phyloP scores from a whole-genome alignment of 2,888 invertebrate genomes.

The Pyrrhosoma nymphula region DNA sequence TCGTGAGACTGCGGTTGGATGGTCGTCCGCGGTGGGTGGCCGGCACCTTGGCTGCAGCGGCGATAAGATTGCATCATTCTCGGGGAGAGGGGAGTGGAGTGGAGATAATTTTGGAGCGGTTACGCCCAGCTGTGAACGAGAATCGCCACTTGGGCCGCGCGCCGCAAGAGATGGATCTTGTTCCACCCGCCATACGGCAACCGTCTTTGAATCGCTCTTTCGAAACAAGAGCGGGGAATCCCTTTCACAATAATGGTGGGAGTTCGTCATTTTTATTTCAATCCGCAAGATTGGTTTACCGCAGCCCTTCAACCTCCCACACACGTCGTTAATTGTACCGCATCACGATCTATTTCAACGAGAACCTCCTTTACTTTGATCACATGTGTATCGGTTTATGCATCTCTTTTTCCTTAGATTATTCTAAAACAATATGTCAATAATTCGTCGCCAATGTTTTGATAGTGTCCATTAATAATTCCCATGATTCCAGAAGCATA shows the following conservation, averaged over 20 bases:
- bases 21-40: not conserved
- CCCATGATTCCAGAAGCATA: too few relatives aligned
- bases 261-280: not conserved
- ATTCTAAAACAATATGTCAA: too few relatives aligned
- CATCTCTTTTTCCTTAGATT: too few relatives aligned
- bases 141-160: not conserved
- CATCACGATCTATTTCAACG: too few relatives aligned
- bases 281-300: too few relatives aligned
- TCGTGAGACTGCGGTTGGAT: not conserved
- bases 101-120: not conserved
- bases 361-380: too few relatives aligned
- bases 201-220: not conserved
- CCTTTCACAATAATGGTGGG: not conserved
- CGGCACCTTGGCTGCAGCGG: not conserved
- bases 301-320: too few relatives aligned
- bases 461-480: too few relatives aligned
- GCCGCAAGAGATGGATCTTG: not conserved
- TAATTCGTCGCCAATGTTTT: too few relatives aligned
- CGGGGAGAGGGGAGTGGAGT: not conserved
- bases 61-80: not conserved
- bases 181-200: not conserved
- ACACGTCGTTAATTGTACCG: too few relatives aligned
- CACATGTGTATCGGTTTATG: too few relatives aligned
- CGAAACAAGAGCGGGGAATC: too few relatives aligned
- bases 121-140: not conserved